Evolutionary conservation across 2,888 invertebrate genomes (phyloP).

Genomic region (Rotaria sp.): DNA sequence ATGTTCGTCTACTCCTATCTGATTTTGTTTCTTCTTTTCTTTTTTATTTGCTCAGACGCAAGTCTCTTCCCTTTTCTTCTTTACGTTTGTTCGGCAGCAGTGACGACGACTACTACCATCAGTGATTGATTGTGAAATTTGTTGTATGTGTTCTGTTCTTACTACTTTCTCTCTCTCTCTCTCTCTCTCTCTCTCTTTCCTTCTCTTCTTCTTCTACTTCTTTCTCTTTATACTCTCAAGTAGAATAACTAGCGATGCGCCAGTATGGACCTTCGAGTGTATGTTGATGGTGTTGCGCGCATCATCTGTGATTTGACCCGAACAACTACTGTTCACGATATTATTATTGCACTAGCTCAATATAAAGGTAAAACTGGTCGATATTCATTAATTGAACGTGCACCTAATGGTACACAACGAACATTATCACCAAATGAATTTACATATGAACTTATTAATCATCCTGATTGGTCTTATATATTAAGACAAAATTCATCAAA

Average conservation of each 20-base stretch:
- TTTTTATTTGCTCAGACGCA: constrained; percentile 9
- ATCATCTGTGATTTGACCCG: constrained; percentile 28
- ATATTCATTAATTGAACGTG: constrained; percentile 22
- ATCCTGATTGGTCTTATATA: constrained; percentile 13
- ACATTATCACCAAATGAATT: not conserved
- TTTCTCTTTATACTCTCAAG: not conserved
- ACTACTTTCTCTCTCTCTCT: not conserved
- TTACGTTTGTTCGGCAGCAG: not conserved
- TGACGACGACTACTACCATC: not conserved
- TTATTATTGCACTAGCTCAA: constrained; percentile 26
- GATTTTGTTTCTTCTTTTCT: constrained; percentile 13
- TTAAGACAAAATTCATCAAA: not conserved
- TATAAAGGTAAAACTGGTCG: constrained; percentile 12
- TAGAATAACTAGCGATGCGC: not conserved
- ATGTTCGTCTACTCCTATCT: not conserved
- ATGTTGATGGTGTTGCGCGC: constrained; percentile 23
- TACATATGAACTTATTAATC: not conserved
- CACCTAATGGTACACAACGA: constrained; percentile 5
- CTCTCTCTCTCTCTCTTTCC: not conserved
- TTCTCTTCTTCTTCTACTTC: too few species aligned
- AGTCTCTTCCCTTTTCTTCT: not conserved
- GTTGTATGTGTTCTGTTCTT: not conserved
- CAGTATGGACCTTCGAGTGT: constrained; percentile 24
- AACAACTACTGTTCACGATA: constrained; percentile 23
- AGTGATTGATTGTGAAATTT: constrained; percentile 12